phyloP scores from a whole-genome alignment of 2,113 vertebrate genomes.

The Burhinus bistriatus region DNA sequence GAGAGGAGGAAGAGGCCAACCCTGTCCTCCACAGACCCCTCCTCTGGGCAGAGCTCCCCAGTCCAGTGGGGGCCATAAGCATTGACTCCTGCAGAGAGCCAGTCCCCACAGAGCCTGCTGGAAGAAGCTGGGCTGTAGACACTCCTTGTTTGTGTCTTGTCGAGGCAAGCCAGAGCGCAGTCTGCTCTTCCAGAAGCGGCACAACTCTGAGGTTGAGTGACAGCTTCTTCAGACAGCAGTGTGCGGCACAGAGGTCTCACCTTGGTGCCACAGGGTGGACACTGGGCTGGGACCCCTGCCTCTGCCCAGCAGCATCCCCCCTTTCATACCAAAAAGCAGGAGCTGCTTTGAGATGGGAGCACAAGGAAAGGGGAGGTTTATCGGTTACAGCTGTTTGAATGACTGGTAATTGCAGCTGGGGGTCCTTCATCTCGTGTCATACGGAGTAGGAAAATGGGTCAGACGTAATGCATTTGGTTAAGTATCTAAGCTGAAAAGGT shows the following conservation, averaged over 20 bases:
- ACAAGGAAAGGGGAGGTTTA: background rate
- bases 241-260: rapidly evolving
- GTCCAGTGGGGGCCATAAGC: rapidly evolving
- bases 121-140: rapidly evolving
- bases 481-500: constrained; percentile 73
- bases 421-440: constrained; percentile 39
- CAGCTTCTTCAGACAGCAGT: background rate
- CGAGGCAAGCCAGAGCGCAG: background rate
- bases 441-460: constrained; percentile 64
- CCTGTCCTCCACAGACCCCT: background rate
- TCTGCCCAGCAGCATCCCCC: background rate
- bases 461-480: constrained; percentile 68
- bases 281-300: background rate
- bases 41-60: background rate
- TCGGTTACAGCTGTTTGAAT: constrained; percentile 42
- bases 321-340: background rate
- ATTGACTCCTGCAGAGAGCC: background rate
- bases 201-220: background rate
- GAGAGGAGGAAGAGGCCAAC: background rate
- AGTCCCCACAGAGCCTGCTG: background rate
- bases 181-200: background rate
- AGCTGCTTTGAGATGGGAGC: background rate
- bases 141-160: background rate
- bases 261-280: no score
- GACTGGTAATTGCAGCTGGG: constrained; percentile 44